Base-by-base conservation (phyloP, 1,140 invertebrate species). In the Nasonia longicornis region DNA sequence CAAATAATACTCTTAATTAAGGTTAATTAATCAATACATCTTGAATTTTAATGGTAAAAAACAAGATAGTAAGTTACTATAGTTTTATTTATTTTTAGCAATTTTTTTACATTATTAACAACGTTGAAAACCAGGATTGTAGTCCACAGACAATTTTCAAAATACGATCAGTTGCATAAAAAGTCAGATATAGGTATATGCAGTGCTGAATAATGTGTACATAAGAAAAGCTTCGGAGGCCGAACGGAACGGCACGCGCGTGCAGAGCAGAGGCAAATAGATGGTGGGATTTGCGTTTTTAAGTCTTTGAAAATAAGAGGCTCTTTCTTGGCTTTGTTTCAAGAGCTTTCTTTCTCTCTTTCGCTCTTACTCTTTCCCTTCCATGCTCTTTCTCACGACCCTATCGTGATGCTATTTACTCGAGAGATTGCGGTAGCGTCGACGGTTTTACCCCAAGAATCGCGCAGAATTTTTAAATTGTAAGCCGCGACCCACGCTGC, bases 281-380 rank as follows among this genome's bases (percentile, higher is more conserved):
- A 67, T 12, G 64, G 45, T 14, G 16, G 71, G 7, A 72, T 79
- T 48, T 71, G 38, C 77, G 45, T 70, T 78, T 78, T 78, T 52
- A 70, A 48, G 66, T 70, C 70, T 72, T 58, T 70, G 14, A 78
- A 78, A 78, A 78, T 78, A 78, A 70, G 66, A 78, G 67, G 26
- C 76, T 48, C 76, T 78, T 78, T 70, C 76, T 78, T 16, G 64
- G 75, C 38, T 69, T 77, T 77, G 63, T 77, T 77, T 77, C 38
- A 69, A 77, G 58, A 38, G 74, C 73, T 64, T 31, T 64, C 73
- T 76, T 16, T 77, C 64, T 76, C 26, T 31, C 45, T 52, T 22
- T 74, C 38, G 42, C 71, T 73, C 72, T 74, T n/a, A 31, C 45
- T 48, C 31, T 38, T 26, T 4, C 26, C 64, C n/a, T 58, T 58